Conservation (phyloP, 2,797 vertebrate genomes). For the Simalia tracyae region DNA sequence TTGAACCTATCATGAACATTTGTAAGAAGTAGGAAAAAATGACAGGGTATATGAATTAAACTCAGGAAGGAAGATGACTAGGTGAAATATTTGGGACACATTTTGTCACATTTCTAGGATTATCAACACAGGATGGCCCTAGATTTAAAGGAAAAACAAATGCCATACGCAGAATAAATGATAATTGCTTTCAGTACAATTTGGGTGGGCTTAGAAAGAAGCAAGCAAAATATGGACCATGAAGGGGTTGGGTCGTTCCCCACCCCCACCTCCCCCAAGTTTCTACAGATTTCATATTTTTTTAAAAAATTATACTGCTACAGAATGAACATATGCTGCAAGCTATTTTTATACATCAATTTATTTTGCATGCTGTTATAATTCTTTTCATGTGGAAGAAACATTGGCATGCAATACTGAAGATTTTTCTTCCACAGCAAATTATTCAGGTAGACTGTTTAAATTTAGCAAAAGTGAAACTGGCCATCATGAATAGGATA, state of each 20-base stretch:
- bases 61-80: slow-evolving; percentile 5
- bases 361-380: neutral
- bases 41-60: slow-evolving; percentile 11
- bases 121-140: neutral
- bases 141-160: neutral
- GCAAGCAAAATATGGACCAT: neutral
- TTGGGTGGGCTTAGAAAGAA: neutral
- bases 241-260: neutral
- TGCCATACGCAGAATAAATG: neutral
- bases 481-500: neutral
- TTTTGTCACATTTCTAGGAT: neutral
- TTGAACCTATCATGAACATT: slow-evolving; percentile 9
- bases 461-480: neutral
- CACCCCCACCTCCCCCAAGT: neutral
- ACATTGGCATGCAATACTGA: neutral
- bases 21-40: slow-evolving; percentile 6
- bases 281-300: neutral
- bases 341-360: neutral
- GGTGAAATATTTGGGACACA: neutral
- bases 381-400: neutral
- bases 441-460: neutral
- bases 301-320: neutral
- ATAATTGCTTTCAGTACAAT: neutral
- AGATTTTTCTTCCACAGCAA: neutral
- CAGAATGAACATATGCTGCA: neutral